phyloP scores from a whole-genome alignment of 2,797 vertebrate species.

The Anguilla marmorata region DNA sequence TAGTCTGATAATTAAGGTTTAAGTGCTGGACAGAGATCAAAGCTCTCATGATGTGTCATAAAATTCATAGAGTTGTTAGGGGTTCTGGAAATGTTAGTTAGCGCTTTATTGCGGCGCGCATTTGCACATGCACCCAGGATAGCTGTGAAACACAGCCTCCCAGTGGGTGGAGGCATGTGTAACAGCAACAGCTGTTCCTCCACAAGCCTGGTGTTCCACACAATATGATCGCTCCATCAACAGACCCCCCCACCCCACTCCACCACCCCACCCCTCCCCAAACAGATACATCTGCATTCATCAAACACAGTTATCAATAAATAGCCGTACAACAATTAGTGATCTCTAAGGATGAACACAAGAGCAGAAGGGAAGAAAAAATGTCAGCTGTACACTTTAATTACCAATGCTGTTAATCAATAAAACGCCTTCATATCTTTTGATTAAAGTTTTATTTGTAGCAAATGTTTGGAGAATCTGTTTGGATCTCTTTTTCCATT shows the following conservation, averaged over 20 bases:
- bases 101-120: slow-evolving; percentile 83
- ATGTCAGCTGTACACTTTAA: slow-evolving; percentile 81
- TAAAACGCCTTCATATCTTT: slow-evolving; percentile 87
- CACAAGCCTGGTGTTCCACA: slow-evolving; percentile 86
- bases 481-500: slow-evolving; percentile 73
- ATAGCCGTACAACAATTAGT: slow-evolving; percentile 83
- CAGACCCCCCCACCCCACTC: slow-evolving; percentile 57
- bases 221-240: slow-evolving; percentile 99
- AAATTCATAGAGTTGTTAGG: slow-evolving; percentile 91
- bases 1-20: slow-evolving; percentile 98
- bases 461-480: slow-evolving; percentile 77
- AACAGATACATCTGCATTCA: slow-evolving; percentile 94
- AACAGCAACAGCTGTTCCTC: slow-evolving; percentile 94
- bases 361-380: slow-evolving; percentile 64
- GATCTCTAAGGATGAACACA: slow-evolving; percentile 87
- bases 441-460: slow-evolving; percentile 88
- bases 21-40: slow-evolving; percentile 95
- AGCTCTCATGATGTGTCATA: slow-evolving; percentile 90
- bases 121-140: slow-evolving; percentile 80
- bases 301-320: slow-evolving; percentile 95
- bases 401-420: slow-evolving; percentile 90
- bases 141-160: slow-evolving; percentile 88
- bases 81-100: slow-evolving; percentile 80
- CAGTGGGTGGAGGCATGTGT: slow-evolving; percentile 80
- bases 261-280: slow-evolving; percentile 56